Conservation (phyloP, 1,140 invertebrate species). For the Heliconius congener region DNA sequence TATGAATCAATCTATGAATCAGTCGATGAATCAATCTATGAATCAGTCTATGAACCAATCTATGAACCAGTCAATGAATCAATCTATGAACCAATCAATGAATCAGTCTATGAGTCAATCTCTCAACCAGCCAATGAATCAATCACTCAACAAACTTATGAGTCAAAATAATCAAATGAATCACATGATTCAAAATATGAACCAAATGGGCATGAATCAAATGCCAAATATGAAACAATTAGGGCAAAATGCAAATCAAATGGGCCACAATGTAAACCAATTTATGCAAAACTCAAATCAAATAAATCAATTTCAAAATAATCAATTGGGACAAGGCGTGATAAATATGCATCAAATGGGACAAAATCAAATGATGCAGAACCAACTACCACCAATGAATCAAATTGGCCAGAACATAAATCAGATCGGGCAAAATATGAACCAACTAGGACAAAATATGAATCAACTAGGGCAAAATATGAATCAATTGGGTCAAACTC, state of each 20-base stretch:
- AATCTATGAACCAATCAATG: slow-evolving; percentile 43
- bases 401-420: slow-evolving; percentile 49
- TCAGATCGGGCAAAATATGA: slow-evolving; percentile 44
- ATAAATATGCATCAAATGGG: slow-evolving; percentile 47
- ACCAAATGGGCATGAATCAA: slow-evolving; percentile 54
- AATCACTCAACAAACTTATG: slow-evolving; percentile 25
- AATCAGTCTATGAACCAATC: slow-evolving; percentile 46
- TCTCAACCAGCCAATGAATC: slow-evolving; percentile 45
- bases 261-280: slow-evolving; percentile 49
- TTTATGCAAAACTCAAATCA: slow-evolving; percentile 63
- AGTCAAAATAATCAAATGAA: slow-evolving; percentile 42
- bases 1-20: slow-evolving; percentile 42
- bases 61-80: slow-evolving; percentile 45
- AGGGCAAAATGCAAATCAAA: slow-evolving; percentile 49
- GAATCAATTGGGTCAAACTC: slow-evolving; percentile 53
- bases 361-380: slow-evolving; percentile 48
- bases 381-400: slow-evolving; percentile 32
- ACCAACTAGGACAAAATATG: slow-evolving; percentile 49
- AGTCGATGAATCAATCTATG: slow-evolving; percentile 51
- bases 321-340: slow-evolving; percentile 54
- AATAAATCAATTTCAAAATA: slow-evolving; percentile 60
- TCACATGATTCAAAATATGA: slow-evolving; percentile 51
- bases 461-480: slow-evolving; percentile 53
- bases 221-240: slow-evolving; percentile 51
- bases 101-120: slow-evolving; percentile 40